phyloP scores from a whole-genome alignment of 1,140 invertebrate genomes.

The Nasonia longicornis region DNA sequence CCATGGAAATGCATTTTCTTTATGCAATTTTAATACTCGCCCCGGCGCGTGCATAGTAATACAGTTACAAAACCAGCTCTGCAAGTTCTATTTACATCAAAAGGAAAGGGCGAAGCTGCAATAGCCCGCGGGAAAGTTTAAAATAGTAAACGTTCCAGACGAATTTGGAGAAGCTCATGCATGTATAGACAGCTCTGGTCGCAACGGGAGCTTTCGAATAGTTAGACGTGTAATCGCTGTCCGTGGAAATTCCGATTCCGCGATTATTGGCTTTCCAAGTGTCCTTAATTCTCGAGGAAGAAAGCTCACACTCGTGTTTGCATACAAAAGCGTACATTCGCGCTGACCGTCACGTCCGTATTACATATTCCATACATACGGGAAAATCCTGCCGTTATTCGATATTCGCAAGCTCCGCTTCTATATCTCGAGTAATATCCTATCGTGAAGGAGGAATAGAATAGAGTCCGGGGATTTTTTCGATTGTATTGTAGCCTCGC shows the following conservation, averaged over 20 bases:
- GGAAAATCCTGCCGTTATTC: slow-evolving; percentile 22
- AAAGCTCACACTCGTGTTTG: neutral
- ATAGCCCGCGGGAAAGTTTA: neutral
- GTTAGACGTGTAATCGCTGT: slow-evolving; percentile 3
- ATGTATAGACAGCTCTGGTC: neutral
- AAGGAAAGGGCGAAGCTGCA: neutral
- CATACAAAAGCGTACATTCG: neutral
- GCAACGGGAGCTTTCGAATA: neutral
- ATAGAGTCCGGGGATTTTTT: neutral
- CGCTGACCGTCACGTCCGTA: slow-evolving; percentile 3
- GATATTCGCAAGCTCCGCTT: slow-evolving; percentile 13
- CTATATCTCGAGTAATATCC: neutral
- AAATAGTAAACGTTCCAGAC: neutral
- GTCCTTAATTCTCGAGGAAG: neutral
- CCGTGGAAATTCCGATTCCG: slow-evolving; percentile 6
- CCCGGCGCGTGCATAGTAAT: too few relatives aligned
- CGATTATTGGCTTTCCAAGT: slow-evolving; percentile 9
- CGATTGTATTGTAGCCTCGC: too few relatives aligned
- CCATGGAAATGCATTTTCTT: neutral
- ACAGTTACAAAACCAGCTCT: neutral
- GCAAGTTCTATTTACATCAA: neutral
- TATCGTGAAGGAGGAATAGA: neutral
- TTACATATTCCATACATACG: neutral
- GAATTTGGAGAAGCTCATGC: slow-evolving; percentile 1
- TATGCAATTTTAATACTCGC: neutral